phyloP scores from a whole-genome alignment of 2,113 vertebrate species.

The Notechis scutatus region DNA sequence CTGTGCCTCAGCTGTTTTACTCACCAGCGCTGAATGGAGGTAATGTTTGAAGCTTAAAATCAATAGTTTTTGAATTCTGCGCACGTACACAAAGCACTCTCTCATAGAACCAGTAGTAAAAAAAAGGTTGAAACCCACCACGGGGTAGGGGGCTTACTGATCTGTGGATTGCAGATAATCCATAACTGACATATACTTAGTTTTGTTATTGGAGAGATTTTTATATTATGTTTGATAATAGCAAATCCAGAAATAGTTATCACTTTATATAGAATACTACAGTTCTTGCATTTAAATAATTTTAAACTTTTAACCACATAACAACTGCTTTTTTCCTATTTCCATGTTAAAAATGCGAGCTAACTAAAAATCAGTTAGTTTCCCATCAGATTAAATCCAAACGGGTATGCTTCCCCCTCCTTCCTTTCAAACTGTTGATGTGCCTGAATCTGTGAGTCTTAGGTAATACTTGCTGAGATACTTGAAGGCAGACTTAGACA shows the following conservation, averaged over 20 bases:
- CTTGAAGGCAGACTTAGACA: conserved; percentile 62
- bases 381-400: conserved; percentile 56
- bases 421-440: conserved; percentile 31
- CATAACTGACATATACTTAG: not conserved
- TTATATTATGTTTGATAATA: not conserved
- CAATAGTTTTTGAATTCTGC: too few relatives aligned
- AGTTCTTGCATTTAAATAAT: not conserved
- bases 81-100: too few relatives aligned
- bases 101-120: too few relatives aligned
- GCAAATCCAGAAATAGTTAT: not conserved
- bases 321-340: conserved; percentile 1
- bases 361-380: conserved; percentile 30
- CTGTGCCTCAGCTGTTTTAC: too few relatives aligned
- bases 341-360: conserved; percentile 27
- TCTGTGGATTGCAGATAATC: not conserved
- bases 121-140: too few relatives aligned
- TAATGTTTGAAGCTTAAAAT: too few relatives aligned
- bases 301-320: conserved; percentile 12
- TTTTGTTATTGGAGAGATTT: not conserved
- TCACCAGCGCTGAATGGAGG: too few relatives aligned
- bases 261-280: conserved; percentile 16
- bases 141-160: not conserved
- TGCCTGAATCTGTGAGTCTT: conserved; percentile 47
- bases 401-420: conserved; percentile 34
- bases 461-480: conserved; percentile 48